Evolutionary conservation across 30 jellyfish, hydroid and myxozoan species (phyloP).

Genomic region (Clytia hemisphaerica): DNA sequence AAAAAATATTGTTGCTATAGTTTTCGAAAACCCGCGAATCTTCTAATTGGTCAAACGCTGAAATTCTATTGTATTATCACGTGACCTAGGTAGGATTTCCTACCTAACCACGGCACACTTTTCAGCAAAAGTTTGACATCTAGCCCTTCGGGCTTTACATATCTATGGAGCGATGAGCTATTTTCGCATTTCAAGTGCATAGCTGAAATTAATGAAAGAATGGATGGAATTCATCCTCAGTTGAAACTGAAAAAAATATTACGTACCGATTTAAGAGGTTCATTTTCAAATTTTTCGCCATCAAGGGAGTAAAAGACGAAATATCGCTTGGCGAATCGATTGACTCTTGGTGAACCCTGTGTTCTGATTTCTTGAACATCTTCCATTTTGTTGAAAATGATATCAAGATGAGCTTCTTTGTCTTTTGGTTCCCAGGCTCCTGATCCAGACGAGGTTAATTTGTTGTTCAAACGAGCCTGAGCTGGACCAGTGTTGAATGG

Average conservation of each 20-base stretch:
- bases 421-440: slow-evolving; percentile 20
- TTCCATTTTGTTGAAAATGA: slow-evolving; percentile 4
- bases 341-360: background rate
- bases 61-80: too few relatives aligned
- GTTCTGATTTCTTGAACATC: slow-evolving; percentile 3
- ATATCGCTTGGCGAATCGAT: background rate
- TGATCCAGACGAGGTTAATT: background rate
- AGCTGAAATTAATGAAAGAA: too few relatives aligned
- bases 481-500: slow-evolving; percentile 13
- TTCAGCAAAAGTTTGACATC: too few relatives aligned
- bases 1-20: too few relatives aligned
- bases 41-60: too few relatives aligned
- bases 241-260: background rate
- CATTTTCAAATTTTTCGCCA: background rate
- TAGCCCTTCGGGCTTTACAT: too few relatives aligned
- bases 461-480: slow-evolving; percentile 17
- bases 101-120: too few relatives aligned
- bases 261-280: background rate
- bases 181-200: too few relatives aligned
- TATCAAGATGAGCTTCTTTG: slow-evolving; percentile 4
- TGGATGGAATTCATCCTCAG: too few relatives aligned
- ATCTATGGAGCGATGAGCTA: too few relatives aligned
- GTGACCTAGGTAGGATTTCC: too few relatives aligned
- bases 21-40: too few relatives aligned
- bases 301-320: background rate